These are phyloP conservation scores for Balaenoptera acutorostrata DNA, from an alignment of 2,113 vertebrate species.

Conservation along the genomic window DNA sequence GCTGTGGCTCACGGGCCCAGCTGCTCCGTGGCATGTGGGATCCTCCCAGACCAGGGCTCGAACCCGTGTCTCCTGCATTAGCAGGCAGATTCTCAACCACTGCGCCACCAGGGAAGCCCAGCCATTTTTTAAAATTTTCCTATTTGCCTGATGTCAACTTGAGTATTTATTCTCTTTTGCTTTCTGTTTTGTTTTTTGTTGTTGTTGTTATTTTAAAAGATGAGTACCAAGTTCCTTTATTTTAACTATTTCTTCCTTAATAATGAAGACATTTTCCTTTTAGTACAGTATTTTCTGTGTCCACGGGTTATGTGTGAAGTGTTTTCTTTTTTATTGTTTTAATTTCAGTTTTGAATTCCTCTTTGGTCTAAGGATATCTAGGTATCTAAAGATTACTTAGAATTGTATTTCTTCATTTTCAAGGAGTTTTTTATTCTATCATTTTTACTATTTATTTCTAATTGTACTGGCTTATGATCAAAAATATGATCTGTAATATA, in stretches of 20 bases:
- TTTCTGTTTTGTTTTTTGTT: not conserved
- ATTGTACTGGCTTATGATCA: not conserved
- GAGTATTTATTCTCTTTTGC: not conserved
- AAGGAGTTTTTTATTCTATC: not conserved
- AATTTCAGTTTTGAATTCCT: not conserved
- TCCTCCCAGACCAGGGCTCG: too few relatives aligned
- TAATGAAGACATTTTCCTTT: not conserved
- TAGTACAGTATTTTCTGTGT: not conserved
- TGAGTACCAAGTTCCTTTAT: not conserved
- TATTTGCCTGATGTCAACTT: not conserved
- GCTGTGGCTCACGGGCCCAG: too few relatives aligned
- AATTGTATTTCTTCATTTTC: slow-evolving; percentile 4
- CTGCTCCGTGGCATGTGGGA: too few relatives aligned
- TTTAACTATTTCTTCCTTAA: not conserved
- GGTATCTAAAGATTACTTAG: not conserved
- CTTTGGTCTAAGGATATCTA: not conserved
- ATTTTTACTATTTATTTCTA: not conserved
- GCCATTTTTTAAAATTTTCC: not conserved
- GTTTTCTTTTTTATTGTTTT: not conserved
- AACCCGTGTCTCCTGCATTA: too few relatives aligned
- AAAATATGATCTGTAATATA: not conserved
- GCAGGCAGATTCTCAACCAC: too few relatives aligned
- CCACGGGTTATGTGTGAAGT: not conserved
- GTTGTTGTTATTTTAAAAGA: not conserved
- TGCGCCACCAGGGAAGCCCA: too few relatives aligned